These are phyloP conservation scores for Spodoptera exigua DNA, from an alignment of 2,888 invertebrate species.

Conservation along the genomic window DNA sequence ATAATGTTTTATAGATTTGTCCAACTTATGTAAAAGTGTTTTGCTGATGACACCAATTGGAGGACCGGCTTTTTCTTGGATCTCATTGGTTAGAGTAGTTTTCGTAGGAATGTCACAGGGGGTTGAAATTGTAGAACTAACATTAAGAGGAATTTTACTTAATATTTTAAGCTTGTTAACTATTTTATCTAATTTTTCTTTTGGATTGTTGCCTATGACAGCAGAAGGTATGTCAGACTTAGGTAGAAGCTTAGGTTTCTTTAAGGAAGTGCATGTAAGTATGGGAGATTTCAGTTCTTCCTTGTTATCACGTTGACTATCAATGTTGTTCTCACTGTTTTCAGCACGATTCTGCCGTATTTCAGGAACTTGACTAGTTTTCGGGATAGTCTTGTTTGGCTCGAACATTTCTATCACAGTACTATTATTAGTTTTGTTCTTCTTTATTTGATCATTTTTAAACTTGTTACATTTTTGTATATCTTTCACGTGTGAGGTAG, in stretches of 20 bases:
- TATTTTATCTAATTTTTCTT: conserved; percentile 8
- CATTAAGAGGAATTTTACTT: not conserved
- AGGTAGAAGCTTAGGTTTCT: conserved; percentile 30
- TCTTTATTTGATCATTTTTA: conserved; percentile 24
- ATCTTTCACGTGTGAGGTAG: conserved; percentile 25
- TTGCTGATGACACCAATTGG: too few species aligned
- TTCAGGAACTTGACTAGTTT: conserved; percentile 3
- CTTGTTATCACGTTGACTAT: conserved; percentile 10
- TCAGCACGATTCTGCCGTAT: conserved; percentile 11
- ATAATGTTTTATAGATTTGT: too few species aligned
- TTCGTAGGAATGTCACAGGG: conserved; percentile 3
- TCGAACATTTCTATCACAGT: conserved; percentile 15
- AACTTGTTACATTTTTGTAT: conserved; percentile 32
- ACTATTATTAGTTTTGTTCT: not conserved
- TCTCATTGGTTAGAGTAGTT: too few species aligned
- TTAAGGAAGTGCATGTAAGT: conserved; percentile 31
- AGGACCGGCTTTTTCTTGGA: too few species aligned
- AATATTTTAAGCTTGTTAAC: conserved; percentile 12
- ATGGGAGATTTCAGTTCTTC: conserved; percentile 45
- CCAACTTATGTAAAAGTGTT: too few species aligned
- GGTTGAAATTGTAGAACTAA: not conserved
- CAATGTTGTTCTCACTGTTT: conserved; percentile 11
- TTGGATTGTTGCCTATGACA: conserved; percentile 8
- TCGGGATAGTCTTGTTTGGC: conserved; percentile 4
- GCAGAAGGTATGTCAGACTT: conserved; percentile 2